These are phyloP conservation scores for Archivesica marissinica DNA, from an alignment of 1,140 invertebrate genomes.

Conservation along the genomic window DNA sequence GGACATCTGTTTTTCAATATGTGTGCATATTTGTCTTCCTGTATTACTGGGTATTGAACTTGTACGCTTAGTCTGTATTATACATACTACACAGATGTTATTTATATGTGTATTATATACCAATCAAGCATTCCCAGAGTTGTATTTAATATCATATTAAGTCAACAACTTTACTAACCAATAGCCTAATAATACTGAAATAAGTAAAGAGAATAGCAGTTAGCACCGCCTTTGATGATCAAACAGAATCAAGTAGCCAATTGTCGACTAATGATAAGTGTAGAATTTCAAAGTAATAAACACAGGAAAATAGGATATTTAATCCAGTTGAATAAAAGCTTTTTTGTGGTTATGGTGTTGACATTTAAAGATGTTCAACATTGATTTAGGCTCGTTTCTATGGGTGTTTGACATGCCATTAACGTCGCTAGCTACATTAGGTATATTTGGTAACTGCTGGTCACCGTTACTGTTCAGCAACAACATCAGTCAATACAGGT, in stretches of 20 bases:
- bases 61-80: neutral
- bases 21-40: neutral
- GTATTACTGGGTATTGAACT: neutral
- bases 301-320: neutral
- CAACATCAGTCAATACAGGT: no score
- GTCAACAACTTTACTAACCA: neutral
- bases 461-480: no score
- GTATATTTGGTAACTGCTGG: no score
- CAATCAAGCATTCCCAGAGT: neutral
- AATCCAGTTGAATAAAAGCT: neutral
- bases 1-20: neutral
- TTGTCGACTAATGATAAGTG: neutral
- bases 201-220: neutral
- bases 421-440: no score
- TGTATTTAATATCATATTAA: neutral
- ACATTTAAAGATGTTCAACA: neutral
- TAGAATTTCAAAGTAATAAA: neutral
- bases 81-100: neutral
- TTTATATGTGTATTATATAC: constrained; percentile 2
- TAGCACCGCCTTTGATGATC: neutral
- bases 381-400: constrained; percentile 8
- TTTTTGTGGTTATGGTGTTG: neutral
- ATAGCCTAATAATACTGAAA: neutral
- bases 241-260: constrained; percentile 11
- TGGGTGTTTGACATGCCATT: no score